Evolutionary conservation across 2,797 vertebrate species (phyloP), one percentile per base, ranked within the genome.

Genomic region (Lates japonicus): DNA sequence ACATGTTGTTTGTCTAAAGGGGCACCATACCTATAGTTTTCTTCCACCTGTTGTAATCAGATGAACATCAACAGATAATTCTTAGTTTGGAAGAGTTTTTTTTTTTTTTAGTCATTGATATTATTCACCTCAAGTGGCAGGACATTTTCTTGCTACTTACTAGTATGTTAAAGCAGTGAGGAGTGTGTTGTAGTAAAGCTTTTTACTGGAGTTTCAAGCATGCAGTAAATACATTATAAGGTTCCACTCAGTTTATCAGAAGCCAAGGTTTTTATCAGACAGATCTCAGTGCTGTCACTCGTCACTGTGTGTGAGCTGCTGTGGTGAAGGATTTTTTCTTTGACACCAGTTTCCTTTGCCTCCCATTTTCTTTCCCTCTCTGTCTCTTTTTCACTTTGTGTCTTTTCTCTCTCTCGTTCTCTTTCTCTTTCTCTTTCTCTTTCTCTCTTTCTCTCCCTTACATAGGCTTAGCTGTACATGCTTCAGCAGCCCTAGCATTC

Each of bases 391-490:
- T 31, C 19, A 25, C 22, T 19, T 55, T 12, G 11, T 61, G 7
- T 55, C 17, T 55, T n/a, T 39, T 13, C 39, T 19, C 16, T 57
- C 7, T 48, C 19, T 78, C 14, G 39, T 20, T 52, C n/a, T n/a
- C n/a, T n/a, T n/a, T n/a, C n/a, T n/a, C n/a, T n/a, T n/a, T 41
- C 20, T 41, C 35, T 49, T 1, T 64, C 14, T 77, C 0, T 46
- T 10, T 54, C 55, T 55, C 37, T 49, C 35, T 71, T 54, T 72
- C 37, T 62, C 49, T 48, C 68, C 82, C 37, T n/a, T n/a, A n/a
- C 31, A 76, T n/a, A n/a, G n/a, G n/a, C n/a, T 55, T 86, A 87
- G 86, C 87, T 92, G 90, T 87, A 37, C 76, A 42, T 48, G 35
- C 80, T 80, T 88, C 81, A 87, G 61, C 58, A 46, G 76, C 46